Evolutionary conservation across 2,797 vertebrate genomes (phyloP), one percentile per base, ranked within the genome.

Genomic region (Anguilla anguilla): DNA sequence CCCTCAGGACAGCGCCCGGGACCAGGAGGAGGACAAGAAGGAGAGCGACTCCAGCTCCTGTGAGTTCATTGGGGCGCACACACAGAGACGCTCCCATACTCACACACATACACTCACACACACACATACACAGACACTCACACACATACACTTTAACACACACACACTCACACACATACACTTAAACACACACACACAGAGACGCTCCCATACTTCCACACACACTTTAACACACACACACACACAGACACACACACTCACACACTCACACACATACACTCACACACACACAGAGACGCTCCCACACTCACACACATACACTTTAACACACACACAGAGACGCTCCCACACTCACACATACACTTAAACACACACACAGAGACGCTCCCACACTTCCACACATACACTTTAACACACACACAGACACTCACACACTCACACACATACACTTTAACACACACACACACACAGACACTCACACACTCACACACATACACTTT

Each of bases 1-100:
- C 89, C 92, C 94, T 86, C 94, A 95, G 89, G 96, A 97, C 90
- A 85, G 61, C 86, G 93, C 95, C 67, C 93, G 94, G 82, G 92
- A 94, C 86, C 93, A 94, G 90, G 97, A 97, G 91, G 96, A 98
- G 89, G 97, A 97, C 93, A 96, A 94, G 90, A 96, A 93, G 88
- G 96, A 93, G 67, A 97, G 95, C 88, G 97, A 97, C 91, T 96
- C 95, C 90, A 95, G 97, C 94, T 97, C 96, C 72, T 0, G 97
- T 97, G 96, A 4, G 97, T 97, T 89, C 31, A 55, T 96, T 87
- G n/a, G 13, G 6, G 3, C 35, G 5, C 69, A 72, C 69, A 35
- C 31, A 35, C 69, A 72, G 28, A 28, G 7, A 69, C 64, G 11
- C 64, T 28, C n/a, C 9, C n/a, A 72, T 69, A 72, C 69, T 31